Base-by-base conservation (phyloP, 2,888 invertebrate species). In the Caenorhabditis panamensis region DNA sequence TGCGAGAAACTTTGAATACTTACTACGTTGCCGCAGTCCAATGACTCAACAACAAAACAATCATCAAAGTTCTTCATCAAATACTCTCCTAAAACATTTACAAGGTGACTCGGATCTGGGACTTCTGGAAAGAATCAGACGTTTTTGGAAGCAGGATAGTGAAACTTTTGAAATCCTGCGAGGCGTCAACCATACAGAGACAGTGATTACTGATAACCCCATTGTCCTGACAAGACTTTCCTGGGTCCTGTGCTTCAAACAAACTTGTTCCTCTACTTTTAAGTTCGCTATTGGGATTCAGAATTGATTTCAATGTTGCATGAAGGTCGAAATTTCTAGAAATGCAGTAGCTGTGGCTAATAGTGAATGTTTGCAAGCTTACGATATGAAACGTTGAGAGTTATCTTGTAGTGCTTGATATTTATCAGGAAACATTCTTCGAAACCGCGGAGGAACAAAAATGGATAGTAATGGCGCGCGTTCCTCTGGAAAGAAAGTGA, bases 241-340 rank as follows among this genome's bases (percentile, higher is more conserved):
- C 31, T 0, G 47, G 36, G 8, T 82, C 54, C 62, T 84, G 84
- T 13, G 47, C 11, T 28, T 64, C 66, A 62, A 85, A 83, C 3
- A 85, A 67, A 58, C 73, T 81, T 2, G 51, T 75, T 20, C 82
- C 82, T 63, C 63, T 36, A n/a, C 47, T 80, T 49, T 37, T 36
- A 37, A 22, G 13, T 6, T 51, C 47, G 26, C 37, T 56, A 3
- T 31, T 64, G 18, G 41, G 59, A 53, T 56, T 58, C 20, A 79
- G 44, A 0, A 84, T 41, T 47, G 72, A 81, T 3, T 79, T 62
- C 2, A 85, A 31, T 9, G 82, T 84, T n/a, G 82, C 83, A 36
- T 84, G 82, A 0, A 86, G 68, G 26, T 86, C 84, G 31, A 84
- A 82, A 41, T 84, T 84, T 36, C 85, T 86, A 31, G 22, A 82